Conservation (phyloP, 2,113 vertebrate genomes). For the Myotis yumanensis region DNA sequence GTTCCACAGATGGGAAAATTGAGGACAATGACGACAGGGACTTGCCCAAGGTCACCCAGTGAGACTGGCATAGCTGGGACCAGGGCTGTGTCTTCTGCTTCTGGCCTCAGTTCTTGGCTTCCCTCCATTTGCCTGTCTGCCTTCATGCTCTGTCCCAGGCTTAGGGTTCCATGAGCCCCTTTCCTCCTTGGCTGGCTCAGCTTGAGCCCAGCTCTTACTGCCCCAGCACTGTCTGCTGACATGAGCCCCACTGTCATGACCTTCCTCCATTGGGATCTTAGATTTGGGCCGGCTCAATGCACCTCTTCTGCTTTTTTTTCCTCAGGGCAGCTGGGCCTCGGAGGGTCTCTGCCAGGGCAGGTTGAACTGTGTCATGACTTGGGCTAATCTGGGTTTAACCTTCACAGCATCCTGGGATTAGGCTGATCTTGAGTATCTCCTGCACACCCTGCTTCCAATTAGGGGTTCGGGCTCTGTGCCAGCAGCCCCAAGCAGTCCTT, state of each 20-base stretch:
- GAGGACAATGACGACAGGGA: background rate
- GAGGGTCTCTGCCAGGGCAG: background rate
- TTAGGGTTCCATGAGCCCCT: background rate
- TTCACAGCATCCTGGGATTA: slow-evolving; percentile 55
- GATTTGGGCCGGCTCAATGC: background rate
- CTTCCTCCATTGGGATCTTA: background rate
- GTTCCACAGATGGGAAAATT: background rate
- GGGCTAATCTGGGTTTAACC: slow-evolving; percentile 75
- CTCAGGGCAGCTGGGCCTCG: background rate
- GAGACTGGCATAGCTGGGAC: background rate
- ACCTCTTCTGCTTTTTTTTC: background rate
- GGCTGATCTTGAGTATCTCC: background rate
- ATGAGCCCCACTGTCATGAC: background rate
- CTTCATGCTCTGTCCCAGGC: background rate
- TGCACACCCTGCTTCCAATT: background rate
- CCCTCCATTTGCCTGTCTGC: background rate
- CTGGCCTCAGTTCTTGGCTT: background rate
- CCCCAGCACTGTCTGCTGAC: background rate
- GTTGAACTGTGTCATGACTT: background rate
- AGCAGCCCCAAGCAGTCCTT: background rate
- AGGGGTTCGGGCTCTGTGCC: background rate
- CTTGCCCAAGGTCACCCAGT: background rate
- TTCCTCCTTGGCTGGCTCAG: background rate
- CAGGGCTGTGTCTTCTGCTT: background rate
- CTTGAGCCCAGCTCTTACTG: background rate